Percentiles rank a stretch among this genome's conserved stretches.
Conservation (phyloP, 2,113 vertebrate species). For the Macrotis lagotis region DNA sequence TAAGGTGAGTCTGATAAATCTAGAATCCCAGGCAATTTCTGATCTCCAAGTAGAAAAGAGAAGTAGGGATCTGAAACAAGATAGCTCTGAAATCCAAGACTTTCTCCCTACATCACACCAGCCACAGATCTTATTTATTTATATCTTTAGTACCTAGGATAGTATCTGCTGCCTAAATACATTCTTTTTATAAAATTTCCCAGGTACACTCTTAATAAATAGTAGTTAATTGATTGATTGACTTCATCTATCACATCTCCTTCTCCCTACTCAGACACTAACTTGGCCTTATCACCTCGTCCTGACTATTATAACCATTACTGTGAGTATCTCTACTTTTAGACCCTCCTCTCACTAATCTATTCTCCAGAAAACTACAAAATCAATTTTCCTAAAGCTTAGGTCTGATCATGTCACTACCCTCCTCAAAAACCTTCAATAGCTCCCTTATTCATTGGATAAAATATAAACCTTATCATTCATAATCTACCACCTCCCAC, state of each 20-base stretch:
- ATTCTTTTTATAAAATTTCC: too few relatives aligned
- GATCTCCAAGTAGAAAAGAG: neutral
- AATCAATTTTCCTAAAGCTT: neutral
- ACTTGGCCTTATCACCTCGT: neutral
- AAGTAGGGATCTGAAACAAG: neutral
- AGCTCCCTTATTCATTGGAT: neutral
- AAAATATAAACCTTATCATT: neutral
- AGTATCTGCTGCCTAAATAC: neutral
- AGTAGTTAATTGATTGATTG: neutral
- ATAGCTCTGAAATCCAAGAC: neutral
- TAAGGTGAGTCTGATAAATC: neutral
- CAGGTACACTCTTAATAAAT: neutral
- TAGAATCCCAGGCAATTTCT: neutral
- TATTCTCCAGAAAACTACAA: neutral
- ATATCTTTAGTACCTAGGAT: neutral
- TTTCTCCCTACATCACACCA: neutral
- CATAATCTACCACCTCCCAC: neutral
- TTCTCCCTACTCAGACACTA: neutral
- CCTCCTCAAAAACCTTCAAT: neutral
- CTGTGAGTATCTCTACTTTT: neutral
- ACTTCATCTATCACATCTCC: neutral
- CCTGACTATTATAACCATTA: neutral
- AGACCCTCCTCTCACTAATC: neutral
- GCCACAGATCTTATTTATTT: neutral
- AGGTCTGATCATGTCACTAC: too few relatives aligned